Evolutionary conservation across 2,113 vertebrate genomes (phyloP).

Genomic region (Australoheros scitulus): DNA sequence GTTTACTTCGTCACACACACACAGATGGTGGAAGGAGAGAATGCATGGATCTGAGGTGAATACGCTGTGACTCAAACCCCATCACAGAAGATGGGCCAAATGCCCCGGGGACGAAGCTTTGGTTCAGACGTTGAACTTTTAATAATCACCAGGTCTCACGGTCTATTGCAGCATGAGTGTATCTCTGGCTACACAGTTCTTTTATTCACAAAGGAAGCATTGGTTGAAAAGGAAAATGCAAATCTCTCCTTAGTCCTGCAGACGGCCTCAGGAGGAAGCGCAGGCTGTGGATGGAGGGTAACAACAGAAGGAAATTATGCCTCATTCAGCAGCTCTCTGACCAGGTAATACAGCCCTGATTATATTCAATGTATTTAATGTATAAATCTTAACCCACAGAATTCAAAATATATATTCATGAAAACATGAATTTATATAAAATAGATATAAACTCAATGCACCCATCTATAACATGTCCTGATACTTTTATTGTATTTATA

Average conservation of each 20-base stretch:
- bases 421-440: neutral
- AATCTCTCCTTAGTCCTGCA: neutral
- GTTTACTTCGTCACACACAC: neutral
- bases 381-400: neutral
- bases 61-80: neutral
- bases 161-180: neutral
- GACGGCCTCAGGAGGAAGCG: neutral
- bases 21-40: neutral
- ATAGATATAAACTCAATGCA: neutral
- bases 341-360: neutral
- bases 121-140: constrained; percentile 9
- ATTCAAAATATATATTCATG: neutral
- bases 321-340: constrained; percentile 6
- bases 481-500: neutral
- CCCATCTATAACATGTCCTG: neutral
- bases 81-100: neutral
- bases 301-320: neutral
- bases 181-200: neutral
- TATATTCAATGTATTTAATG: neutral
- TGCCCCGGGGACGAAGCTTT: neutral
- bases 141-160: neutral
- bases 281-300: neutral
- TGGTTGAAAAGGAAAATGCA: constrained; percentile 12
- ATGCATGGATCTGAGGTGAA: no score
- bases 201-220: constrained; percentile 8